phyloP scores from a whole-genome alignment of 2,888 invertebrate species.

The Ochropleura plecta region DNA sequence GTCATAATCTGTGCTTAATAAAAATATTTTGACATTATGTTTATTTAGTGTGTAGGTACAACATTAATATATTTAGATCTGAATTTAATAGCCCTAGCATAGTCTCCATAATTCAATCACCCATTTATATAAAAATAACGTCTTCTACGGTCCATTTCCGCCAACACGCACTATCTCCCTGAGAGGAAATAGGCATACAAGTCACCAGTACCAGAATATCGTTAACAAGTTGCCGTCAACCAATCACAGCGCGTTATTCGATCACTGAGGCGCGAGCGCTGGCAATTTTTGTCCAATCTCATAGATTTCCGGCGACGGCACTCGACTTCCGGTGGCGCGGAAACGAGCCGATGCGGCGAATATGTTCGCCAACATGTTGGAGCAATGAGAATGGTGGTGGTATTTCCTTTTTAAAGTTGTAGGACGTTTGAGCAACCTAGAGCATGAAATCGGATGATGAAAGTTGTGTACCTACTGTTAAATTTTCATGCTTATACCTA shows the following conservation, averaged over 20 bases:
- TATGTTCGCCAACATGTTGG: constrained; percentile 65
- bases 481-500: too few relatives aligned
- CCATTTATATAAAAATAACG: constrained; percentile 4
- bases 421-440: constrained; percentile 15
- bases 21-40: too few relatives aligned
- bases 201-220: constrained; percentile 66
- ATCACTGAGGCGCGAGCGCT: constrained; percentile 73
- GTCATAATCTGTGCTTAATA: too few relatives aligned
- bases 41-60: too few relatives aligned
- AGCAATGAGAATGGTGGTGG: constrained; percentile 44
- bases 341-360: constrained; percentile 76
- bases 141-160: constrained; percentile 24
- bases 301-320: constrained; percentile 84
- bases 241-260: constrained; percentile 73
- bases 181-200: constrained; percentile 47
- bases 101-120: background rate
- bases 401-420: constrained; percentile 49
- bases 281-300: constrained; percentile 88
- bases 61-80: too few relatives aligned
- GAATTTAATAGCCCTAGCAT: background rate
- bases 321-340: constrained; percentile 77
- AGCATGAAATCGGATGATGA: too few relatives aligned
- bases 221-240: constrained; percentile 69
- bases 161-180: constrained; percentile 32
- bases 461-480: too few relatives aligned